A percentile compares a stretch with the other conserved stretches of the same genome.
Conservation (phyloP, 1,140 invertebrate genomes). For the Pogonomyrmex barbatus region DNA sequence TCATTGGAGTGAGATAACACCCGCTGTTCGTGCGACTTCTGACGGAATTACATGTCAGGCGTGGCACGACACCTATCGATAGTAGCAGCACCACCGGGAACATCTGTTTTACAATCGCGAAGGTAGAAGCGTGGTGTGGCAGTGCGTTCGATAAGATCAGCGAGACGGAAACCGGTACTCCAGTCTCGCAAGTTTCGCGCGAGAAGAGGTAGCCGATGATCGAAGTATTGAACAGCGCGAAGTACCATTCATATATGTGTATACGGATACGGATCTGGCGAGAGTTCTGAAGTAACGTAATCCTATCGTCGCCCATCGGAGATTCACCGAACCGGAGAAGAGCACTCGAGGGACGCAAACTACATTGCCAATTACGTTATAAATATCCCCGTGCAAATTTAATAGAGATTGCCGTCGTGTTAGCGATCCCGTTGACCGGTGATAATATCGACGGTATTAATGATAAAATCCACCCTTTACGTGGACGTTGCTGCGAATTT, state of each 20-base stretch:
- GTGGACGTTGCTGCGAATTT: not conserved
- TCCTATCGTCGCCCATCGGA: conserved; percentile 34
- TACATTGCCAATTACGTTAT: conserved; percentile 24
- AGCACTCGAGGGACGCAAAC: not conserved
- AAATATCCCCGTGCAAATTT: conserved; percentile 1
- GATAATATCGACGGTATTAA: conserved; percentile 36
- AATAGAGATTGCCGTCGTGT: not conserved
- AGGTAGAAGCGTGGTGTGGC: conserved; percentile 58
- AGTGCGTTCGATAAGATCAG: conserved; percentile 76
- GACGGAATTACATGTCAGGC: conserved; percentile 37
- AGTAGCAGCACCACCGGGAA: conserved; percentile 63
- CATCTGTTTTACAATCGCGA: conserved; percentile 74
- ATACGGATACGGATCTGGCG: conserved; percentile 13
- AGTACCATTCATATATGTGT: conserved; percentile 21
- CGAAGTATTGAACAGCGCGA: conserved; percentile 45
- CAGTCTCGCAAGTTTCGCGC: conserved; percentile 63
- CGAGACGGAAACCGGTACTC: conserved; percentile 75
- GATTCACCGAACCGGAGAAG: not conserved
- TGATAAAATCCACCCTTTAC: not conserved
- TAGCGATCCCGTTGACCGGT: not conserved
- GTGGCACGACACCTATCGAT: conserved; percentile 19
- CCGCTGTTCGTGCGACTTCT: conserved; percentile 15
- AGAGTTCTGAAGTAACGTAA: conserved; percentile 29
- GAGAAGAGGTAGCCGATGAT: conserved; percentile 43
- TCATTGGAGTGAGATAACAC: conserved; percentile 27